Evolutionary conservation across 2,888 invertebrate species (phyloP).

Genomic region (Scotopteryx bipunctaria): DNA sequence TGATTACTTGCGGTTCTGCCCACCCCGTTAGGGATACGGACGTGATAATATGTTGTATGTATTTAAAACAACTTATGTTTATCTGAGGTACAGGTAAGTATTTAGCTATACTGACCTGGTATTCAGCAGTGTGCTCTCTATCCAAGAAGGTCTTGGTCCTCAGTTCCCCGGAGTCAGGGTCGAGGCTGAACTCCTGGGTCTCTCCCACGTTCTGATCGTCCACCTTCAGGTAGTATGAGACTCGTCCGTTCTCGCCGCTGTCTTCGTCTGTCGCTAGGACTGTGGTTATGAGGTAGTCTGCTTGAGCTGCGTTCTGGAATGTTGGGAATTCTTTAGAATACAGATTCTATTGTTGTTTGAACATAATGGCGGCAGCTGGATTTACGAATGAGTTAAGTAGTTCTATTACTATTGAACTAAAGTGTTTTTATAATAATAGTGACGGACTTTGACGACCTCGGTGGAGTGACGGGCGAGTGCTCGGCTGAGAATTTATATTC

Average conservation of each 20-base stretch:
- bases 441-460: no score
- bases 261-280: conserved; percentile 93
- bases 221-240: conserved; percentile 92
- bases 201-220: conserved; percentile 89
- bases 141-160: conserved; percentile 91
- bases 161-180: conserved; percentile 90
- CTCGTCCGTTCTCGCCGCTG: conserved; percentile 91
- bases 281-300: conserved; percentile 90
- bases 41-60: no score
- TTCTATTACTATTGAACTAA: no score
- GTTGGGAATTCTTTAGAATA: not conserved
- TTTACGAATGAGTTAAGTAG: no score
- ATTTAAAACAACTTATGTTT: no score
- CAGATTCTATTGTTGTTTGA: not conserved
- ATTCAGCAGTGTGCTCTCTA: conserved; percentile 84
- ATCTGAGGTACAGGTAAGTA: no score
- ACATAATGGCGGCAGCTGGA: not conserved
- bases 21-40: no score
- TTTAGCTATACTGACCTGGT: conserved; percentile 65
- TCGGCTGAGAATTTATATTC: no score
- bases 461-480: no score
- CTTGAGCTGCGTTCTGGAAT: conserved; percentile 86
- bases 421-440: no score
- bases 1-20: no score
- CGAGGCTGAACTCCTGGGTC: conserved; percentile 92